Base-by-base conservation (phyloP, 2,797 vertebrate species). In the Aldrovandia affinis region DNA sequence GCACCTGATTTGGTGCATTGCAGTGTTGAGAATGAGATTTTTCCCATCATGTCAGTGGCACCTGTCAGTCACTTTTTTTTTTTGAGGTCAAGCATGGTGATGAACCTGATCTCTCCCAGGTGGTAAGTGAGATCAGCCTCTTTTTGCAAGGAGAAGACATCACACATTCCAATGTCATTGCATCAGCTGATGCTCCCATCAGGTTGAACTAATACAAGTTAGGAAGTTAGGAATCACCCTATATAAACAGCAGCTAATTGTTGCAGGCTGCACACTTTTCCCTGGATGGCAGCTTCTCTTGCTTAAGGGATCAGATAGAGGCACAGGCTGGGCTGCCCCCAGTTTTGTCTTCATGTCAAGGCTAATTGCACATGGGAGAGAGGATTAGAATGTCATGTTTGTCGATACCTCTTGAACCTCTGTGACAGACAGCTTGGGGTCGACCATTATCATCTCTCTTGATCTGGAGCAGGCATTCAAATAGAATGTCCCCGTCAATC, bases 161-260 rank as follows among this genome's bases (percentile, higher is more conserved):
- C 68, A 73, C 36, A 22, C 30, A 6, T 22, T 42, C 68, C 18
- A 73, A 73, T 20, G 20, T 77, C 22, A 47, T 77, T 77, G 47
- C 39, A 44, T 42, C 39, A 42, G 33, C n/a, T 42, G 36, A 73
- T 73, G 33, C 33, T 73, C 36, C 36, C 36, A 42, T 73, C 68
- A 73, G 33, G 68, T 42, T 73, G 68, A 73, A 42, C 15, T 73
- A 73, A 73, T 73, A 20, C 68, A 77, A 42, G 33, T 77, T 77
- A 20, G 8, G 39, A 39, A 2, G 6, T 50, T 57, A 15, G 7
- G 25, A 77, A 77, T 47, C 42, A 47, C 42, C 10, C 36, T 33
- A 42, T 42, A 73, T 73, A 73, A 42, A 73, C 36, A 73, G 39
- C 36, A 65, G 33, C 68, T n/a, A n/a, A 1, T 73, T 39, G 68